phyloP scores from a whole-genome alignment of 2,888 invertebrate genomes.

The Epiblema foenella region DNA sequence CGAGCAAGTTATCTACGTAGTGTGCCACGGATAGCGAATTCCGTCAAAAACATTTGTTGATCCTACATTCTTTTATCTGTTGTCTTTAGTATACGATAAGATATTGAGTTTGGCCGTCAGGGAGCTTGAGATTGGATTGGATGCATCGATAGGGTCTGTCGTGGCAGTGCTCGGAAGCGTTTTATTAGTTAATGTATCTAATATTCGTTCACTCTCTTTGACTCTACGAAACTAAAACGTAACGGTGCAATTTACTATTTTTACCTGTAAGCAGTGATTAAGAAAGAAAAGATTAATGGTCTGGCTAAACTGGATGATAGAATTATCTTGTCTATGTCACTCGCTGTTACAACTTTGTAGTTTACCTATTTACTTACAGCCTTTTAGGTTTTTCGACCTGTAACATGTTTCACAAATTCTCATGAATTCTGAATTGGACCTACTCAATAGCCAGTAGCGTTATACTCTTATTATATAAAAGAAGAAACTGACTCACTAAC shows the following conservation, averaged over 20 bases:
- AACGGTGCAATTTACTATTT: not conserved
- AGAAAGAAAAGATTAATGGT: no score
- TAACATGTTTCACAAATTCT: no score
- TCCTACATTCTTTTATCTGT: conserved; percentile 38
- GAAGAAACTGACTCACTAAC: no score
- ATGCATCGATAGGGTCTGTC: conserved; percentile 41
- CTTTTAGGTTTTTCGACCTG: not conserved
- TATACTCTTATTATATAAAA: no score
- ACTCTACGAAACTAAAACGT: not conserved
- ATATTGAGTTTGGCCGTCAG: conserved; percentile 37
- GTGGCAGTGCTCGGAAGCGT: conserved; percentile 20
- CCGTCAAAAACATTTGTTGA: conserved; percentile 37
- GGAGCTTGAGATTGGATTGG: conserved; percentile 39
- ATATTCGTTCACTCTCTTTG: conserved; percentile 24
- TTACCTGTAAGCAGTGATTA: no score
- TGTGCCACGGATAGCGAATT: conserved; percentile 16
- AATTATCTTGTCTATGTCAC: no score
- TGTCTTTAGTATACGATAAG: conserved; percentile 30
- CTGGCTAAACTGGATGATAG: no score
- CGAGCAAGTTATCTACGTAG: conserved; percentile 34
- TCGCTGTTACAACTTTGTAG: not conserved
- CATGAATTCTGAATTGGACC: not conserved
- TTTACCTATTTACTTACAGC: not conserved
- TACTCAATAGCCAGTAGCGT: not conserved
- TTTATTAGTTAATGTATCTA: conserved; percentile 26